Evolutionary conservation across 2,888 invertebrate species (phyloP).

Genomic region (Theretra japonica): DNA sequence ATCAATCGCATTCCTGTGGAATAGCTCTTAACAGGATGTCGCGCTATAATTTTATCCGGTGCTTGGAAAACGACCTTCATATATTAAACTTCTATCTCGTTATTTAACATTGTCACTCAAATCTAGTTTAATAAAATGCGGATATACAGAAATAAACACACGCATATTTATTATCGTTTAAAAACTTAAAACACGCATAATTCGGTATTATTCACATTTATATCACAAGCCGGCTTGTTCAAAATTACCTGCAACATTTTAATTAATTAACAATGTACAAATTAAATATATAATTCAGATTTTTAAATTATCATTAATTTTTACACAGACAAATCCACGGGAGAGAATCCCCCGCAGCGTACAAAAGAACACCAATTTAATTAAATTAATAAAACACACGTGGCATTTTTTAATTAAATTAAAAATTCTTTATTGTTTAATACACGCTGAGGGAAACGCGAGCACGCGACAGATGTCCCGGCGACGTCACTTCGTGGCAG

Average conservation of each 20-base stretch:
- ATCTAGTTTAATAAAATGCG: neutral
- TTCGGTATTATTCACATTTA: neutral
- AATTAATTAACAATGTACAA: no score
- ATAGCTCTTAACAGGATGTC: neutral
- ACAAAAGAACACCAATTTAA: neutral
- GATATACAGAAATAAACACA: neutral
- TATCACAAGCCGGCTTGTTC: no score
- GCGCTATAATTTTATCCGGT: neutral
- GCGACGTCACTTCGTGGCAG: neutral
- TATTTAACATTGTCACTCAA: neutral
- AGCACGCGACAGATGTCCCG: constrained; percentile 14
- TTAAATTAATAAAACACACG: constrained; percentile 8
- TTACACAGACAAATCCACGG: no score
- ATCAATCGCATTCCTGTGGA: neutral
- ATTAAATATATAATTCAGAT: no score
- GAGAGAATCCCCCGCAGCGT: neutral
- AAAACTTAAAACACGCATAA: neutral
- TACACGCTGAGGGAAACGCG: neutral
- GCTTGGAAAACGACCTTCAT: neutral
- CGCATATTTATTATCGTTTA: neutral
- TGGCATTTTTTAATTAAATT: constrained; percentile 18
- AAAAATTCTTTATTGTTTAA: neutral
- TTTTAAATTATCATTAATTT: no score
- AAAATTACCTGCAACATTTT: no score
- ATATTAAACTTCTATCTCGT: neutral